phyloP scores from a whole-genome alignment of 2,888 invertebrate genomes.

The Meteorus colon region DNA sequence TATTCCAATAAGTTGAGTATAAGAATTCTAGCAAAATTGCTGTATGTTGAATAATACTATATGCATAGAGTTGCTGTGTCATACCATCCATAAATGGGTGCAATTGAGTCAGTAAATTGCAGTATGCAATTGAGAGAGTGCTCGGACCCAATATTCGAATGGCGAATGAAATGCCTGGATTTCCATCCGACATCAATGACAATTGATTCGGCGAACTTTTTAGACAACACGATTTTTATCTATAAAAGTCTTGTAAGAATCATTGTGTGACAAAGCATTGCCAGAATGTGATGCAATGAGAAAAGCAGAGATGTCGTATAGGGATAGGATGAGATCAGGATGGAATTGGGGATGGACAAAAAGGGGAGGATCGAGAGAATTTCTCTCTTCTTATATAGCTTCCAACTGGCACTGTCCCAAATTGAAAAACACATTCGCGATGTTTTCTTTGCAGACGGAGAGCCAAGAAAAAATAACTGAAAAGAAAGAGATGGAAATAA shows the following conservation, averaged over 20 bases:
- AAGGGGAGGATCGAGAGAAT: slow-evolving; percentile 48
- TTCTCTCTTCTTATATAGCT: slow-evolving; percentile 54
- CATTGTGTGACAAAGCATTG: slow-evolving; percentile 34
- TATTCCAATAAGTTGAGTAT: neutral
- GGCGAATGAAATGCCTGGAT: slow-evolving; percentile 23
- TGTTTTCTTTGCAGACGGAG: slow-evolving; percentile 66
- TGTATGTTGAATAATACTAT: neutral
- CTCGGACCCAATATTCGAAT: slow-evolving; percentile 29
- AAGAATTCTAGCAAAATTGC: neutral
- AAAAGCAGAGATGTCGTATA: slow-evolving; percentile 30
- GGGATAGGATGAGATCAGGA: slow-evolving; percentile 20
- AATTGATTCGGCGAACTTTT: slow-evolving; percentile 37
- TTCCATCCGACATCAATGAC: slow-evolving; percentile 29
- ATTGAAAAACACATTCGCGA: slow-evolving; percentile 72
- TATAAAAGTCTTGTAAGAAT: slow-evolving; percentile 26
- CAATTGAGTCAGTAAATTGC: slow-evolving; percentile 1
- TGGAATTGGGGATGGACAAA: slow-evolving; percentile 33
- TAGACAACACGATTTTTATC: slow-evolving; percentile 23
- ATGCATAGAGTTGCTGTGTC: slow-evolving; percentile 1
- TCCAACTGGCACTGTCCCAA: slow-evolving; percentile 68
- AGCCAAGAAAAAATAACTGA: slow-evolving; percentile 44
- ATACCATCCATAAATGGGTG: slow-evolving; percentile 38
- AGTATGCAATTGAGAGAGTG: slow-evolving; percentile 21
- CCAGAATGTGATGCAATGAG: slow-evolving; percentile 43
- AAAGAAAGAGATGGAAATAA: slow-evolving; percentile 65